These are phyloP conservation scores for Macrobrachium nipponense DNA, from an alignment of 1,140 invertebrate genomes.

Conservation along the genomic window DNA sequence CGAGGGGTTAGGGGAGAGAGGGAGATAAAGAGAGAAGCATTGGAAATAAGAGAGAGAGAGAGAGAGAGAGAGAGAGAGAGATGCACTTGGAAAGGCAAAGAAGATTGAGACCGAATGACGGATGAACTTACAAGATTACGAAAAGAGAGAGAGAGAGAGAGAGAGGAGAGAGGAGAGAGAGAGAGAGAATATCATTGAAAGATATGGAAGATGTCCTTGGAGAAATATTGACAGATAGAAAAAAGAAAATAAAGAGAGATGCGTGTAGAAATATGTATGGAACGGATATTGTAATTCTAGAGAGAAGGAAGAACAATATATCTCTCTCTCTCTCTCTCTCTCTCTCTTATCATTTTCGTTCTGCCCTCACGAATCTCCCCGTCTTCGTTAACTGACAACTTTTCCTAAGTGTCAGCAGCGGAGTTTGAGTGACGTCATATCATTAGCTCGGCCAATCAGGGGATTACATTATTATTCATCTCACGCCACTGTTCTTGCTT, in stretches of 20 bases:
- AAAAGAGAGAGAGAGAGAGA: background rate
- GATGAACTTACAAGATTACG: too few relatives aligned
- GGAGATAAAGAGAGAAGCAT: background rate
- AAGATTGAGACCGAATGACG: background rate
- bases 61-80: background rate
- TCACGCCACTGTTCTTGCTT: too few relatives aligned
- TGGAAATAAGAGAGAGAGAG: background rate
- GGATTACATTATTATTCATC: too few relatives aligned
- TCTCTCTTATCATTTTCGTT: background rate
- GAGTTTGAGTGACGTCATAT: background rate
- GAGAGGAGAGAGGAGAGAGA: background rate
- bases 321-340: background rate
- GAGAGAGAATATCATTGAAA: background rate
- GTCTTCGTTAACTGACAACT: background rate
- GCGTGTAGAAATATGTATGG: too few relatives aligned
- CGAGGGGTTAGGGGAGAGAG: background rate
- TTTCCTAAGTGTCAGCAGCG: background rate
- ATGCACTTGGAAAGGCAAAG: background rate
- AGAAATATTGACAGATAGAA: too few relatives aligned
- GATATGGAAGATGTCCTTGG: too few relatives aligned
- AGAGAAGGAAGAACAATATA: background rate
- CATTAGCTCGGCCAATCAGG: too few relatives aligned
- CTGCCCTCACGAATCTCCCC: background rate
- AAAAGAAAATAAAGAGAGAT: too few relatives aligned
- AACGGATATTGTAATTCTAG: too few relatives aligned